Evolutionary conservation across 2,797 vertebrate species (phyloP), one percentile per base, ranked within the genome.

Genomic region (Siniperca obscura): DNA sequence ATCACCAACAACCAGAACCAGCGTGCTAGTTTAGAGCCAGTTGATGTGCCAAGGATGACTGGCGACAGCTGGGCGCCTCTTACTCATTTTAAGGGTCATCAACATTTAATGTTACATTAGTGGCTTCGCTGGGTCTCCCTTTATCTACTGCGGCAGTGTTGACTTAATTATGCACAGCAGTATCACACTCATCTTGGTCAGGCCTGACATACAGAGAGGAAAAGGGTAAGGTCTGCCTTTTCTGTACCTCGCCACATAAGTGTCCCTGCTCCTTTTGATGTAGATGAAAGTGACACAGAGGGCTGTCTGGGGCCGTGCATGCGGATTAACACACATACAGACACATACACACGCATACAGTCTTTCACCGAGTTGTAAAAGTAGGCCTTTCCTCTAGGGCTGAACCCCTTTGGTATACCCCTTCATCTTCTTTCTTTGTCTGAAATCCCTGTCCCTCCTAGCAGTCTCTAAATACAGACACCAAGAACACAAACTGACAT

Each of bases 101-200:
- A 95, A 94, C 89, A 90, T 93, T 93, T 94, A 94, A 94, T 94
- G 89, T 88, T 89, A 93, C 85, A 92, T 94, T 90, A 92, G 91
- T 53, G 88, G 90, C 91, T 91, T 92, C 84, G 55, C 85, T 83
- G 88, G 86, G 74, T 86, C 86, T 88, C 90, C 89, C 86, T 92
- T 94, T 90, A 92, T 93, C 93, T 88, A 78, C 92, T 91, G 90
- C 76, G 87, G 90, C 92, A 87, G 78, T 92, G 89, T 91, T 92
- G 92, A 92, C 92, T 94, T 90, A 93, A 95, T 93, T 94, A 92
- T 93, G 86, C 89, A 88, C 82, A 78, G 84, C 80, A 76, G 84
- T 84, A 86, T 82, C 84, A 65, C 82, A 81, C 77, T 77, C 70
- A 80, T 89, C 84, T 83, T 30, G 84, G 87, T 83, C 80, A 83